Evolutionary conservation across 2,797 vertebrate genomes (phyloP).

Genomic region (Rhincodon typus): DNA sequence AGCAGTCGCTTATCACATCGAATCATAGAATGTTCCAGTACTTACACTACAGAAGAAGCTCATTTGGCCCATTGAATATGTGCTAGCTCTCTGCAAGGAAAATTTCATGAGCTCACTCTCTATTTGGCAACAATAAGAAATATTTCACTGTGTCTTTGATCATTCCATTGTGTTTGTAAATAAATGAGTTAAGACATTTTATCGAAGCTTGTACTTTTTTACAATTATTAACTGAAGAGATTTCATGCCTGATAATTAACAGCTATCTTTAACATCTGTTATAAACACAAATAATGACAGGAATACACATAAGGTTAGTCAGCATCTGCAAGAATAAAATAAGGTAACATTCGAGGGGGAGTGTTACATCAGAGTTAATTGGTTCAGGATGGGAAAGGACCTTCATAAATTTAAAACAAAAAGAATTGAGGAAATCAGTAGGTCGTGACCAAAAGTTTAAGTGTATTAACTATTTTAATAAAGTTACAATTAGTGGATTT

Average conservation of each 20-base stretch:
- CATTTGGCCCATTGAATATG: neutral
- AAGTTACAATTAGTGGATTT: neutral
- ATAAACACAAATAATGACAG: neutral
- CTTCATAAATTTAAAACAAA: neutral
- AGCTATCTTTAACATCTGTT: neutral
- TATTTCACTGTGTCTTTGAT: neutral
- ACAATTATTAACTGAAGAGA: neutral
- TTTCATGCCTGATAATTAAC: neutral
- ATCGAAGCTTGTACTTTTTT: neutral
- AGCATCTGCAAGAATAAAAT: neutral
- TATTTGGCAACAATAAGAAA: neutral
- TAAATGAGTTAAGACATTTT: neutral
- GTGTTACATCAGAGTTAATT: neutral
- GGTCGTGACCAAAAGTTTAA: neutral
- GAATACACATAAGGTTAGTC: neutral
- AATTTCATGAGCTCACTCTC: neutral
- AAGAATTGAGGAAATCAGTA: neutral
- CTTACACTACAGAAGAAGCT: neutral
- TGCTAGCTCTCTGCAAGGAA: neutral
- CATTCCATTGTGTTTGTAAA: neutral
- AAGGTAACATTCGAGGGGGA: neutral
- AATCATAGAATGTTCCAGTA: no score
- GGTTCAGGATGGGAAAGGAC: neutral
- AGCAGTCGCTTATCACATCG: neutral
- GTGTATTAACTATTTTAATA: neutral